Percentiles rank a stretch among this genome's conserved stretches.
Conservation (phyloP, 2,888 invertebrate species). For the Drosophila histrio region DNA sequence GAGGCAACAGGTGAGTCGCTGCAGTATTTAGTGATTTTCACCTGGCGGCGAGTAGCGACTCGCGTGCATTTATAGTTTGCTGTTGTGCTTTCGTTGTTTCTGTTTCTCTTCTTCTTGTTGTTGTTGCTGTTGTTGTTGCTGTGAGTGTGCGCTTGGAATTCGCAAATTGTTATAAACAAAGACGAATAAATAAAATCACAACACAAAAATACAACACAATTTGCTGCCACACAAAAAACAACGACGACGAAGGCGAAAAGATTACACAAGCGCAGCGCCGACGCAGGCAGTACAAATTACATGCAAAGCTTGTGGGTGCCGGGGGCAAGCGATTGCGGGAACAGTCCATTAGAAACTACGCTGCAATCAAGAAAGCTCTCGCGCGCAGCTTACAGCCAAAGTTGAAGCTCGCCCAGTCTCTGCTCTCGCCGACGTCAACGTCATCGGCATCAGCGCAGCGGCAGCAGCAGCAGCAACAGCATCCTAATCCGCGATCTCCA, state of each 20-base stretch:
- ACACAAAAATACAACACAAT: slow-evolving; percentile 34
- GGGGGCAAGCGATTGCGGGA: background rate
- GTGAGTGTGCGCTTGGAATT: slow-evolving; percentile 71
- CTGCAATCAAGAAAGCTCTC: slow-evolving; percentile 73
- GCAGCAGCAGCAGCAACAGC: slow-evolving; percentile 22
- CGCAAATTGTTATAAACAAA: slow-evolving; percentile 71
- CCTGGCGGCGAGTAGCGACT: slow-evolving; percentile 30
- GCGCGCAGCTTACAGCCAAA: slow-evolving; percentile 24
- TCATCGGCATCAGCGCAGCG: slow-evolving; percentile 20
- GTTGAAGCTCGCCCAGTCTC: slow-evolving; percentile 22
- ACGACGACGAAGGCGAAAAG: slow-evolving; percentile 49
- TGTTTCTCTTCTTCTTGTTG: slow-evolving; percentile 19
- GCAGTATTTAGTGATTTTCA: slow-evolving; percentile 68
- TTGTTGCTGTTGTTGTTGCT: slow-evolving; percentile 27
- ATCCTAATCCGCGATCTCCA: slow-evolving; percentile 28
- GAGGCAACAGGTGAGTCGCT: slow-evolving; percentile 60
- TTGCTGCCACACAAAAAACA: slow-evolving; percentile 33
- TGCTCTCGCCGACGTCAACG: slow-evolving; percentile 20
- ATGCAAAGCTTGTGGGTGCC: background rate
- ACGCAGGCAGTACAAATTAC: slow-evolving; percentile 49
- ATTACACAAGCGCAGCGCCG: slow-evolving; percentile 74
- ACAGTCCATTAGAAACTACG: slow-evolving; percentile 62
- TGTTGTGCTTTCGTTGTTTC: slow-evolving; percentile 12
- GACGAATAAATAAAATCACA: slow-evolving; percentile 38
- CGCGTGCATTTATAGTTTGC: slow-evolving; percentile 41